Conservation (phyloP, 2,888 invertebrate species). For the Caenorhabditis panamensis region DNA sequence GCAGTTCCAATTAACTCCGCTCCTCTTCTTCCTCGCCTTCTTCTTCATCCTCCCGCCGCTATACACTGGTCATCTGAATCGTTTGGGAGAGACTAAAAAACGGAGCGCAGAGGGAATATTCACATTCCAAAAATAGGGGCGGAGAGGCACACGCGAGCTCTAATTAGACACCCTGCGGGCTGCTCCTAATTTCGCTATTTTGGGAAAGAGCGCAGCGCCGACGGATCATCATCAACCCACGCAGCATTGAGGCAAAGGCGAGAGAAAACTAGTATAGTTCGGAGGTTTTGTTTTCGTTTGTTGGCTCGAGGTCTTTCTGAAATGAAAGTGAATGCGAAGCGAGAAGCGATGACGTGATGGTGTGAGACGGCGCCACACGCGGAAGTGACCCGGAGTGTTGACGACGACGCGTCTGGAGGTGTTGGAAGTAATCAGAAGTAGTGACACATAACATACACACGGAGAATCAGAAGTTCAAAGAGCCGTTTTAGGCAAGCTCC, state of each 20-base stretch:
- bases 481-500: slow-evolving; percentile 60
- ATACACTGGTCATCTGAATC: slow-evolving; percentile 19
- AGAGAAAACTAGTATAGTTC: slow-evolving; percentile 26
- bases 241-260: slow-evolving; percentile 7
- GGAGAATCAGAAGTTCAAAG: too few relatives aligned
- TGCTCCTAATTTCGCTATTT: slow-evolving; percentile 39
- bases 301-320: slow-evolving; percentile 1
- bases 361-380: not conserved
- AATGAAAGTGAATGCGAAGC: slow-evolving; percentile 7
- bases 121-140: slow-evolving; percentile 15
- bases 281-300: slow-evolving; percentile 5
- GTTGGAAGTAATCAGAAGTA: not conserved
- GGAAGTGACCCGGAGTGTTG: slow-evolving; percentile 11
- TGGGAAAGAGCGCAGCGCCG: slow-evolving; percentile 1
- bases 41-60: too few relatives aligned
- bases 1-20: slow-evolving; percentile 16
- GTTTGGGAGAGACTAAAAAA: slow-evolving; percentile 6
- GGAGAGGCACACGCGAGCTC: not conserved
- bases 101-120: not conserved
- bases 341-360: not conserved
- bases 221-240: slow-evolving; percentile 19
- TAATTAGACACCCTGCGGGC: slow-evolving; percentile 37
- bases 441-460: not conserved
- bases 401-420: not conserved
- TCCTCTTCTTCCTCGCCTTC: slow-evolving; percentile 4